These are phyloP conservation scores for Agrochola litura DNA, from an alignment of 2,888 invertebrate species.

Conservation along the genomic window DNA sequence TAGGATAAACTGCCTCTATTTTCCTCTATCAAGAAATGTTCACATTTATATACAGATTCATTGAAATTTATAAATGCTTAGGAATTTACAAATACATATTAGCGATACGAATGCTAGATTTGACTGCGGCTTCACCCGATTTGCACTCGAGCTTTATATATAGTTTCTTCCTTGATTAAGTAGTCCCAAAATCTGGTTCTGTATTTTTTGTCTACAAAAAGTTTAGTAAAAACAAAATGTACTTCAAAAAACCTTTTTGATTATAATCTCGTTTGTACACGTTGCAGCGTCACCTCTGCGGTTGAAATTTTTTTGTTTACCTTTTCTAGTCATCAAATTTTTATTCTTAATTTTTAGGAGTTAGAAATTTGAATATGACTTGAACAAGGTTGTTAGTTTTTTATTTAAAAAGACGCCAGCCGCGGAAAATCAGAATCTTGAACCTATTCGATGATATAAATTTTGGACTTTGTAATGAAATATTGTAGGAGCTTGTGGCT, in stretches of 20 bases:
- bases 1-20: constrained; percentile 1
- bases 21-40: constrained; percentile 11
- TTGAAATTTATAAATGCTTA: constrained; percentile 8
- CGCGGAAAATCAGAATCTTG: too few species aligned
- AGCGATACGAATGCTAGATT: neutral
- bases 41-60: constrained; percentile 39
- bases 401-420: too few species aligned
- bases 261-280: neutral
- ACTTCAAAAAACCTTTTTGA: neutral
- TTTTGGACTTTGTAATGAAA: too few species aligned
- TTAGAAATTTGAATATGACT: too few species aligned
- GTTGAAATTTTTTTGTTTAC: neutral
- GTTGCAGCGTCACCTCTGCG: too few species aligned
- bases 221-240: neutral
- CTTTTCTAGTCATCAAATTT: neutral
- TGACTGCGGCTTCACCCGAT: constrained; percentile 5
- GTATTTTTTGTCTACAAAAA: constrained; percentile 12
- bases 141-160: constrained; percentile 8
- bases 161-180: neutral
- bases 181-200: neutral
- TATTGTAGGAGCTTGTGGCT: too few species aligned
- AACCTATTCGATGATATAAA: too few species aligned
- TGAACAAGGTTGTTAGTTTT: too few species aligned
- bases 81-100: neutral
- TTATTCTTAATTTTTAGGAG: too few species aligned